Percentiles rank a stretch among this genome's conserved stretches.
phyloP scores from a whole-genome alignment of 2,888 invertebrate genomes.

The Trachelus troglodyta region DNA sequence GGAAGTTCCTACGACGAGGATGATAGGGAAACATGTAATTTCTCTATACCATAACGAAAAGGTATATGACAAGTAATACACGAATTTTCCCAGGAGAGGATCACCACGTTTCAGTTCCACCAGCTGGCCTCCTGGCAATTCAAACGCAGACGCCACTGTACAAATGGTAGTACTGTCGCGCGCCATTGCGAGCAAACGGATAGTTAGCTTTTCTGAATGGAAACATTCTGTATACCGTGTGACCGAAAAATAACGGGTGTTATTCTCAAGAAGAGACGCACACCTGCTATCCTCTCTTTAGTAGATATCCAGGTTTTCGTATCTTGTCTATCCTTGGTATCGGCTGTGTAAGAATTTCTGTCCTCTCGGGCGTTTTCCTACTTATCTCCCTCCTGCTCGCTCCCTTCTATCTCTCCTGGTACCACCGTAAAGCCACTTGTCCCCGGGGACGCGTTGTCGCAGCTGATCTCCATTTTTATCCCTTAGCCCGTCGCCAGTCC shows the following conservation, averaged over 20 bases:
- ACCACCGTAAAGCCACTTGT: background rate
- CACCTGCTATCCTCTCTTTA: background rate
- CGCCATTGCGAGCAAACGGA: background rate
- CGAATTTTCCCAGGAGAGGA: background rate
- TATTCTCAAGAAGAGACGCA: background rate
- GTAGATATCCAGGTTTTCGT: background rate
- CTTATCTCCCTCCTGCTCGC: slow-evolving; percentile 12
- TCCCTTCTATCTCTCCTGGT: slow-evolving; percentile 18
- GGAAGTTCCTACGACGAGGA: background rate
- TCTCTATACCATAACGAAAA: background rate
- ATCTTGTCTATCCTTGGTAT: background rate
- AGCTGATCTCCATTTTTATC: background rate
- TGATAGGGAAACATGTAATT: background rate
- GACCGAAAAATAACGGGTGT: background rate
- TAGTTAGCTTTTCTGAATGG: background rate
- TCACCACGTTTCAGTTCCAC: background rate
- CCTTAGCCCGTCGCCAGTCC: background rate
- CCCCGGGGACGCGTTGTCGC: background rate
- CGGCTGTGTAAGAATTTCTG: background rate
- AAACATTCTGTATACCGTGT: background rate
- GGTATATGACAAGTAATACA: background rate
- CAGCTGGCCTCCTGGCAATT: background rate
- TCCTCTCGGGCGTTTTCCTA: slow-evolving; percentile 15
- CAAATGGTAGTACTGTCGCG: background rate
- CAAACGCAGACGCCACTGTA: background rate